These are phyloP conservation scores for Noctuana brunneofusca DNA, from an alignment of 2,888 invertebrate species.

Conservation along the genomic window DNA sequence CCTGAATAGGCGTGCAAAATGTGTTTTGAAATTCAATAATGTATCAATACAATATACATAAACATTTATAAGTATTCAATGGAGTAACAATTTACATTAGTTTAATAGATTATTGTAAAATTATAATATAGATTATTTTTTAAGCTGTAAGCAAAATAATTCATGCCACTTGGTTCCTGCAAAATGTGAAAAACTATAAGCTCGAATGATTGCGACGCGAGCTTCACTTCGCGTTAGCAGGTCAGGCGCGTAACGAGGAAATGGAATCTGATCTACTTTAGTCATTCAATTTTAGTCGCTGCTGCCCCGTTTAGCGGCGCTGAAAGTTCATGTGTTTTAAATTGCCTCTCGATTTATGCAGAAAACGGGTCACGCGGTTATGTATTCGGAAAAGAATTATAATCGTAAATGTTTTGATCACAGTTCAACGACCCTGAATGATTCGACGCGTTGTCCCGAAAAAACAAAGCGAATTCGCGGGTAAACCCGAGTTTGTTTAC, in stretches of 20 bases:
- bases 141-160: not conserved
- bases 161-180: not conserved
- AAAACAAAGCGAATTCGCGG: constrained; percentile 43
- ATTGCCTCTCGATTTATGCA: constrained; percentile 20
- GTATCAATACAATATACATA: no score
- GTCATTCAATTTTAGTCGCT: constrained; percentile 40
- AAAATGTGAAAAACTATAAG: constrained; percentile 33
- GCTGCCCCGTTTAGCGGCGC: constrained; percentile 20
- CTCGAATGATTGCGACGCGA: constrained; percentile 18
- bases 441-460: constrained; percentile 34
- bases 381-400: constrained; percentile 35
- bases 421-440: constrained; percentile 47
- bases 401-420: constrained; percentile 41
- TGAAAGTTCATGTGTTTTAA: constrained; percentile 32
- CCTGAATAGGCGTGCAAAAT: no score
- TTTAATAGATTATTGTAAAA: no score
- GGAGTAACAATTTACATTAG: no score
- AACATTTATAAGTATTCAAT: no score
- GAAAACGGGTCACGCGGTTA: constrained; percentile 38
- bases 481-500: constrained; percentile 38
- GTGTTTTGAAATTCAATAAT: no score
- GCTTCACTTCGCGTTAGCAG: constrained; percentile 28
- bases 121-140: no score
- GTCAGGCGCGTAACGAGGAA: constrained; percentile 38
- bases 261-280: constrained; percentile 39